Evolutionary conservation across 2,888 invertebrate species (phyloP), one percentile per base, ranked within the genome.

Genomic region (Drepanosiphum platanoidis): DNA sequence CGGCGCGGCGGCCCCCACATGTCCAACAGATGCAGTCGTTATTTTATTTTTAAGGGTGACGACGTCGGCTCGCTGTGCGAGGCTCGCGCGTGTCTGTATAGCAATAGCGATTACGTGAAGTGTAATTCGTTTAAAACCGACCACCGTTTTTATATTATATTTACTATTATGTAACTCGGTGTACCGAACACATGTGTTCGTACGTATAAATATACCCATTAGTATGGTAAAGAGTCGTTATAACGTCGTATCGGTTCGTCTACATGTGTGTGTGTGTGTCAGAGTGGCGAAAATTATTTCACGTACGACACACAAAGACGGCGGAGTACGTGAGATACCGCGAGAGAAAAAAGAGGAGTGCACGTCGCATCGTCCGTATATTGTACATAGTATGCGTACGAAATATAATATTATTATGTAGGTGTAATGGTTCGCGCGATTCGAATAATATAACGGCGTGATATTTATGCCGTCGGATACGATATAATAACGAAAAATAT

Each of bases 31-130:
- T 82, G 81, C 71, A 39, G 71, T 82, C n/a, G n/a, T n/a, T n/a
- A n/a, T 82, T 82, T 82, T 82, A 42, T 72, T 82, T 82, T 72
- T 61, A 72, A 82, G 81, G 81, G 81, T 82, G 36, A 30, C 7
- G 68, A 52, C 66, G 39, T 39, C 77, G 64, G 32, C n/a, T 5
- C 42, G n/a, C 32, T 15, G 42, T 52, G 36, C 11, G 32, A 3
- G 0, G n/a, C 18, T 9, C n/a, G 39, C n/a, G 27, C 36, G 36
- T n/a, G n/a, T n/a, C 4, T 2, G n/a, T n/a, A 22, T 61, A 75
- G 27, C 32, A 3, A 18, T n/a, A n/a, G 34, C 68, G 18, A 77
- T 27, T 32, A 61, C n/a, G 30, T 39, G 39, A 27, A 64, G 64
- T 5, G 11, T n/a, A 66, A 46, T 46, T 66, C 22, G 8, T 52